Evolutionary conservation across 1,140 invertebrate species (phyloP), one percentile per base, ranked within the genome.

Genomic region (Maniola jurtina): DNA sequence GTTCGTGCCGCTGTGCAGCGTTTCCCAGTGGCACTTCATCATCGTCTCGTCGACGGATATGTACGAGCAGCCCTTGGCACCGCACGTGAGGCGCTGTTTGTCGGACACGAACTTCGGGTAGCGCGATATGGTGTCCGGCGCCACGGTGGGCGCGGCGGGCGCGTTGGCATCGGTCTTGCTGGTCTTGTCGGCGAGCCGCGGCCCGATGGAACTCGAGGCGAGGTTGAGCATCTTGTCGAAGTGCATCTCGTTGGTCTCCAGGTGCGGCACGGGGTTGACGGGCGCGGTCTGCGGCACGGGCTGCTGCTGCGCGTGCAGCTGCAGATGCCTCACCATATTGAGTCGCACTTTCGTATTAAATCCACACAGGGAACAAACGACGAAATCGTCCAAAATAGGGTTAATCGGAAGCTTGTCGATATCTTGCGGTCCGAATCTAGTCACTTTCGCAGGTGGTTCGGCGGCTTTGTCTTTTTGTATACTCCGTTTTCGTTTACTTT

Each of bases 171-270:
- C 75, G 14, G 56, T 35, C 25, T 70, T 73, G 16, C 55, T 57
- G n/a, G 52, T 59, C 55, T 74, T 78, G 2, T 86, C 81, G 7
- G 66, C 36, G 3, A 54, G 64, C 52, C 92, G 90, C 60, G 89
- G 90, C 55, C 91, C 88, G 70, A 94, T 92, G 0, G 95, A 95
- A 79, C 95, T 95, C 25, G 93, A 93, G 0, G 96, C 95, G 13
- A 96, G 88, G 83, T 97, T 97, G 0, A 94, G 92, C 96, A 96
- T 97, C 81, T 95, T 96, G 78, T 96, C 95, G 79, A 96, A 96
- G 93, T 96, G 95, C 69, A 92, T 93, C 75, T 96, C 95, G 64
- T 94, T 95, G 38, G 94, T 94, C 56, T 95, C 94, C 15, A 96
- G 85, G 81, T 95, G 95, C 0, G 95, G 95, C 0, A 96, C 95